These are phyloP conservation scores for Gobio occitaniae DNA, from an alignment of 2,797 vertebrate species.

Conservation along the genomic window DNA sequence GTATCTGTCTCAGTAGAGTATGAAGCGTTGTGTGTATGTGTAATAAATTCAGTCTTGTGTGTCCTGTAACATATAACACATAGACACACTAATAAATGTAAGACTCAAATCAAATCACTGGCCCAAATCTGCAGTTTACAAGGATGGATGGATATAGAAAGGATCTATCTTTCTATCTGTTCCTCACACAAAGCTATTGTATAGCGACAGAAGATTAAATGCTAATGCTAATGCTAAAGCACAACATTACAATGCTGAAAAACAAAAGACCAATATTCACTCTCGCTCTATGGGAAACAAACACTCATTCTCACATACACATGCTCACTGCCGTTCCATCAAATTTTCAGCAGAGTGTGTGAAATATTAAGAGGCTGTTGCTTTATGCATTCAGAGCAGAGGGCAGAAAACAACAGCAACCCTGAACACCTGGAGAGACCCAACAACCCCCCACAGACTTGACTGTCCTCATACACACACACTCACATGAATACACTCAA, in stretches of 20 bases:
- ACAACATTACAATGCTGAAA: conserved; percentile 26
- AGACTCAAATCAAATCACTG: conserved; percentile 47
- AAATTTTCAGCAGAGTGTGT: conserved; percentile 75
- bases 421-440: conserved; percentile 53
- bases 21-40: neutral
- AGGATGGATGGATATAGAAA: neutral
- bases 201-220: neutral
- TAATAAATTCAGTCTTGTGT: conserved; percentile 7
- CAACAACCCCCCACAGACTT: conserved; percentile 18
- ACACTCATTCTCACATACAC: conserved; percentile 37
- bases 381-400: conserved; percentile 66
- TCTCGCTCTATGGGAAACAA: conserved; percentile 27
- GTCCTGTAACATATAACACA: conserved; percentile 18
- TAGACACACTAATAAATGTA: conserved; percentile 45
- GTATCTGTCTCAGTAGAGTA: conserved; percentile 25
- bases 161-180: neutral
- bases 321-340: conserved; percentile 64
- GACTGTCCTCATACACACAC: conserved; percentile 6
- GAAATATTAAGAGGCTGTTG: conserved; percentile 76
- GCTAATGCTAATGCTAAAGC: conserved; percentile 34
- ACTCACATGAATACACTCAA: neutral
- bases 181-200: neutral
- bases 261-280: conserved; percentile 17
- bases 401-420: conserved; percentile 60
- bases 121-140: conserved; percentile 50